Evolutionary conservation across 92 coral and sea anemone genomes (phyloP).

Genomic region (Siderastrea radians): DNA sequence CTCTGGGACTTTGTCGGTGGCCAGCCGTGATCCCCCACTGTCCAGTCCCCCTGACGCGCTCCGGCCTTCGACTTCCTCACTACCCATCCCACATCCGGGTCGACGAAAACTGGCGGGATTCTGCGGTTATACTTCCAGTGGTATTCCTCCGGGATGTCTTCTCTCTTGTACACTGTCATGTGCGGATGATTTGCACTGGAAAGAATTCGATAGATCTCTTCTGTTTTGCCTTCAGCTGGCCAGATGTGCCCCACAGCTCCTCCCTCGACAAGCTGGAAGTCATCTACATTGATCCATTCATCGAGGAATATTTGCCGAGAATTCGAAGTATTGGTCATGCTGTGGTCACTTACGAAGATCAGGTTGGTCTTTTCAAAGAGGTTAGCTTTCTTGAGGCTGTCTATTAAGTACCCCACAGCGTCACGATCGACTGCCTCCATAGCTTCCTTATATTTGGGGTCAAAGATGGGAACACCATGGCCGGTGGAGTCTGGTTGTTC

Average conservation of each 20-base stretch:
- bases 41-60: slow-evolving; percentile 41
- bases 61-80: slow-evolving; percentile 45
- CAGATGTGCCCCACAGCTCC: slow-evolving; percentile 82
- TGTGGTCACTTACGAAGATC: slow-evolving; percentile 89
- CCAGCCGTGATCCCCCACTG: slow-evolving; percentile 79
- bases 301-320: slow-evolving; percentile 74
- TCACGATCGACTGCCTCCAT: slow-evolving; percentile 79
- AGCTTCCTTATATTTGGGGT: slow-evolving; percentile 66
- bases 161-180: slow-evolving; percentile 81
- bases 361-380: slow-evolving; percentile 84
- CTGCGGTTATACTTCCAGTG: slow-evolving; percentile 92
- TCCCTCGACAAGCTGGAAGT: slow-evolving; percentile 63
- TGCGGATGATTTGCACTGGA: slow-evolving; percentile 65
- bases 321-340: slow-evolving; percentile 85
- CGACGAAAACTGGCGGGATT: slow-evolving; percentile 86
- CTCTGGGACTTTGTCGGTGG: slow-evolving; percentile 51
- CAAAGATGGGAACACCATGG: slow-evolving; percentile 74
- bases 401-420: slow-evolving; percentile 83
- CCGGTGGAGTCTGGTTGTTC: slow-evolving; percentile 80
- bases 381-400: slow-evolving; percentile 72
- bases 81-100: slow-evolving; percentile 82
- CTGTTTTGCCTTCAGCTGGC: slow-evolving; percentile 69
- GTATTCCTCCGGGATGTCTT: slow-evolving; percentile 78
- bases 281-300: slow-evolving; percentile 63
- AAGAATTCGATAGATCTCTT: slow-evolving; percentile 80